Evolutionary conservation across 2,797 vertebrate species (phyloP).

Genomic region (Myotis vivesi): DNA sequence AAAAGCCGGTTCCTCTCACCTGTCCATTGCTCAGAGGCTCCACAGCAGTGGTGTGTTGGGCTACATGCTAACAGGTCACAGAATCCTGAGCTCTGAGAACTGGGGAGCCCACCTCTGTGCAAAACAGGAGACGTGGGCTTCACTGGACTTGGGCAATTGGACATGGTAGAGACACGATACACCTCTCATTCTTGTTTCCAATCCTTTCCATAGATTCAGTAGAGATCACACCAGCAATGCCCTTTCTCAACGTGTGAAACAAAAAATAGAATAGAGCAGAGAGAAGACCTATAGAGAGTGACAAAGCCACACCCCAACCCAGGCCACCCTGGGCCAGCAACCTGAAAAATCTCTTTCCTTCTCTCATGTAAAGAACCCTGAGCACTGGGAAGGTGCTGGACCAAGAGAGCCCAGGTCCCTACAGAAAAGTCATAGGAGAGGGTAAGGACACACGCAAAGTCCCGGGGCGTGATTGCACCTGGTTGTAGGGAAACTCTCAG

Average conservation of each 20-base stretch:
- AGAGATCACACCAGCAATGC: neutral
- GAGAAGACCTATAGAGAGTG: no score
- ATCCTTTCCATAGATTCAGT: neutral
- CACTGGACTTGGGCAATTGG: neutral
- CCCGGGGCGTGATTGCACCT: neutral
- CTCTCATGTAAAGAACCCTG: neutral
- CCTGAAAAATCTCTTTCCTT: neutral
- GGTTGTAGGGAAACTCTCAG: neutral
- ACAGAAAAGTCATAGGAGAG: neutral
- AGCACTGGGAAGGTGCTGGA: neutral
- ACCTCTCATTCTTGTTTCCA: neutral
- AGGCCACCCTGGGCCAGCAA: neutral
- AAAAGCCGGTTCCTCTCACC: neutral
- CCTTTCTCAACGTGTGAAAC: neutral
- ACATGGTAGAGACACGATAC: fast-evolving
- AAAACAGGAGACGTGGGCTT: neutral
- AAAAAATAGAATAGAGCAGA: neutral
- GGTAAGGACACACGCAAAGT: neutral
- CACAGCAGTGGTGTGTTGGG: no score
- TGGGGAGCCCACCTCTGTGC: neutral
- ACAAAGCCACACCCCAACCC: neutral
- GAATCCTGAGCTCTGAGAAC: neutral
- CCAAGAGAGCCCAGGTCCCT: neutral
- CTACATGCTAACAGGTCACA: neutral
- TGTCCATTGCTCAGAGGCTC: neutral